Evolutionary conservation across 37 sponge, comb jelly and placozoan genomes (phyloP).

Genomic region (Crambe crambe): DNA sequence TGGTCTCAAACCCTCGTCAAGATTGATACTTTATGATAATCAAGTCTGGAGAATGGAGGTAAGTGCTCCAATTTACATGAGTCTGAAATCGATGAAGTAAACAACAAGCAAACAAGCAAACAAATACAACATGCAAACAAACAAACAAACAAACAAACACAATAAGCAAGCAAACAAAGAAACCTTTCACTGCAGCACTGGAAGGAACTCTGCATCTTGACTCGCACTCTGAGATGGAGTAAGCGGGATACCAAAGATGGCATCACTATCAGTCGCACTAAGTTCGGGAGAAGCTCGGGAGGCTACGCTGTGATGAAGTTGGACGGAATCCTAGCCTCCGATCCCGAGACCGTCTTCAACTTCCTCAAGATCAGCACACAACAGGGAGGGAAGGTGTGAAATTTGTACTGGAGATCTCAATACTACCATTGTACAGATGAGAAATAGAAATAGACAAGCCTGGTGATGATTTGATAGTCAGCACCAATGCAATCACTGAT

Average conservation of each 20-base stretch:
- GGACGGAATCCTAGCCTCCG: constrained; percentile 64
- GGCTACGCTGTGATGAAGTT: constrained; percentile 70
- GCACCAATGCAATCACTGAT: no score
- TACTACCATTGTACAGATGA: no score
- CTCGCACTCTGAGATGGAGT: constrained; percentile 51
- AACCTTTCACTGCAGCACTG: constrained; percentile 79
- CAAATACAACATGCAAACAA: neutral
- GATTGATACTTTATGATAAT: constrained; percentile 37
- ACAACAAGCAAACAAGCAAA: neutral
- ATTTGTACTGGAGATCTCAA: no score
- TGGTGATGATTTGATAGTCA: no score
- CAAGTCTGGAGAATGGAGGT: constrained; percentile 75
- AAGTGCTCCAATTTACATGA: no score
- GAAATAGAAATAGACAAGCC: no score
- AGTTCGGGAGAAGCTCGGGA: constrained; percentile 57
- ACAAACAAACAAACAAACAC: neutral
- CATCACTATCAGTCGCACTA: constrained; percentile 69
- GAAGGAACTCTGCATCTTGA: constrained; percentile 51
- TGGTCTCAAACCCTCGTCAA: constrained; percentile 25
- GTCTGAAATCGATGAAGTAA: no score
- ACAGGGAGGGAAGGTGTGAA: constrained; percentile 81
- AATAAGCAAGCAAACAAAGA: neutral
- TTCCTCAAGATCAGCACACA: constrained; percentile 72
- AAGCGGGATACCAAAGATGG: constrained; percentile 72
- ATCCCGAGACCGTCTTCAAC: constrained; percentile 54